phyloP scores from a whole-genome alignment of 2,113 vertebrate species.

The Otis tarda region DNA sequence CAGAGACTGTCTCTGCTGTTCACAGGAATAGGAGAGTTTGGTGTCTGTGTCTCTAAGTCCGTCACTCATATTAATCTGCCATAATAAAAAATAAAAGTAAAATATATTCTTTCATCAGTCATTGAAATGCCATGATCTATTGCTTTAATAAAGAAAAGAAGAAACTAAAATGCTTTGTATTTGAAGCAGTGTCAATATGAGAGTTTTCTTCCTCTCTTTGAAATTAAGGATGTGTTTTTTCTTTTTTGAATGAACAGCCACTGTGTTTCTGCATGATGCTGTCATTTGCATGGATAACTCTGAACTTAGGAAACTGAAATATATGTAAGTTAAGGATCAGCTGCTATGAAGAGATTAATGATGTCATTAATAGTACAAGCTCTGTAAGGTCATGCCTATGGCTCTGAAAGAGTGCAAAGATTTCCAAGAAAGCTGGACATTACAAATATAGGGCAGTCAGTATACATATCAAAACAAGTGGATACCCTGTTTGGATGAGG shows the following conservation, averaged over 20 bases:
- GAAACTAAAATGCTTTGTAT: background rate
- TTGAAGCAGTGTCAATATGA: background rate
- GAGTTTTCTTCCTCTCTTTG: background rate
- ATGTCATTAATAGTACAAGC: background rate
- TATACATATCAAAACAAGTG: background rate
- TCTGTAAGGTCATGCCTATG: background rate
- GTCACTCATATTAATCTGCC: background rate
- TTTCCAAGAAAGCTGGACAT: background rate
- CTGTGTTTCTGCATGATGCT: background rate
- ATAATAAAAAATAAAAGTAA: background rate
- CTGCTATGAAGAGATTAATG: background rate
- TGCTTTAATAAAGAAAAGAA: slow-evolving; percentile 18
- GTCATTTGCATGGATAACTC: slow-evolving; percentile 1
- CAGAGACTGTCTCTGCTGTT: background rate
- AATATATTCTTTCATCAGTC: background rate
- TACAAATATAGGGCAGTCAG: background rate
- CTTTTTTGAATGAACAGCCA: background rate
- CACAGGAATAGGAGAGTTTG: background rate
- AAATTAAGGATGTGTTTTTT: background rate
- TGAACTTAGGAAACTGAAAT: slow-evolving; percentile 7
- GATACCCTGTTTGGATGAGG: background rate
- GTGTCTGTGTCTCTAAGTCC: background rate
- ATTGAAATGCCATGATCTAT: background rate
- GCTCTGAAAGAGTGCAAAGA: background rate
- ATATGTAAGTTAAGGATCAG: background rate